Evolutionary conservation across 1,140 invertebrate genomes (phyloP).

Genomic region (Procambarus clarkii): DNA sequence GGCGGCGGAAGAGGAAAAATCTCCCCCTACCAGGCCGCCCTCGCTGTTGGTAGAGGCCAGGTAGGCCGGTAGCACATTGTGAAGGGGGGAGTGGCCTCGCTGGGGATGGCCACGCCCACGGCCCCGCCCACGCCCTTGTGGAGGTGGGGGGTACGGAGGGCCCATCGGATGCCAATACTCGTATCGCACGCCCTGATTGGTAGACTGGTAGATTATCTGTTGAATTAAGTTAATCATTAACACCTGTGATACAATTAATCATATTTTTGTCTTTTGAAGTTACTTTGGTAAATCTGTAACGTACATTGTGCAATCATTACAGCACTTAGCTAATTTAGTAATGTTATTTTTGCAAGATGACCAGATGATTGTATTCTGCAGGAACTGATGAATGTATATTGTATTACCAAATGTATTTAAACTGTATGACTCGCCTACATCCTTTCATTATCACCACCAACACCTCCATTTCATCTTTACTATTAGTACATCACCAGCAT

Average conservation of each 20-base stretch:
- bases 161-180: slow-evolving; percentile 80
- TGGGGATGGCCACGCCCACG: background rate
- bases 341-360: too few species aligned
- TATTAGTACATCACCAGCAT: background rate
- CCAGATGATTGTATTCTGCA: too few species aligned
- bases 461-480: background rate
- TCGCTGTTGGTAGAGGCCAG: slow-evolving; percentile 19
- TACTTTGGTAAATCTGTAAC: too few species aligned
- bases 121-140: background rate
- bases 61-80: slow-evolving; percentile 30
- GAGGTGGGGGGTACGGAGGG: slow-evolving; percentile 14
- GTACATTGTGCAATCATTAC: too few species aligned
- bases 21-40: background rate
- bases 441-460: too few species aligned
- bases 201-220: slow-evolving; percentile 81
- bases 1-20: background rate
- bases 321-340: too few species aligned
- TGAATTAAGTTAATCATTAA: too few species aligned
- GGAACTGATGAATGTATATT: too few species aligned
- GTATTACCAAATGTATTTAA: too few species aligned
- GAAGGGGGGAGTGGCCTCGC: slow-evolving; percentile 9
- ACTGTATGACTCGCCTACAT: too few species aligned
- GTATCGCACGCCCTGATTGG: slow-evolving; percentile 90
- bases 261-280: too few species aligned
- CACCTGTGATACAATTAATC: too few species aligned